Evolutionary conservation across 2,113 vertebrate genomes (phyloP).

Genomic region (Cryptotis parvus): DNA sequence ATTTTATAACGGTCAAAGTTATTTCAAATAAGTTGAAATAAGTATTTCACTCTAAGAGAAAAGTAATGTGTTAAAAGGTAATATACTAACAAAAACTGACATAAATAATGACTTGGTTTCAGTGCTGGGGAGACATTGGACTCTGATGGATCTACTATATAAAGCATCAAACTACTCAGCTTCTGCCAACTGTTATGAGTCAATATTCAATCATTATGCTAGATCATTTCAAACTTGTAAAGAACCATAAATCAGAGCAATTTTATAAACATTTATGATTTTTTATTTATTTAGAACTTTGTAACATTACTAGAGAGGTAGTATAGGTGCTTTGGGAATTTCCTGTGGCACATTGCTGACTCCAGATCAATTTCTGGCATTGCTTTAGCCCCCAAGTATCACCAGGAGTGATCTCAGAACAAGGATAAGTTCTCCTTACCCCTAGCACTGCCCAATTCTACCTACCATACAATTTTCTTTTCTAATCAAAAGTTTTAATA

Average conservation of each 20-base stretch:
- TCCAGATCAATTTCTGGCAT: no score
- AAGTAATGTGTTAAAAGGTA: neutral
- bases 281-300: neutral
- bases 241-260: neutral
- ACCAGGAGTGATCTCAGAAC: no score
- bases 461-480: no score
- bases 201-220: rapidly evolving
- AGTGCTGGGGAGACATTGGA: neutral
- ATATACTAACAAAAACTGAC: neutral
- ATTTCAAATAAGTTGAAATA: neutral
- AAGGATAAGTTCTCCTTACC: no score
- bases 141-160: neutral
- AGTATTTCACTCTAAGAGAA: neutral
- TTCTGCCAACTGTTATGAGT: neutral
- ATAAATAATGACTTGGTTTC: neutral
- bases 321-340: no score
- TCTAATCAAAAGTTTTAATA: no score
- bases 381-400: no score
- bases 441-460: no score
- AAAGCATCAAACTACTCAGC: neutral
- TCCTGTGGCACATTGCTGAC: no score
- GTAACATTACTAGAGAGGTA: neutral
- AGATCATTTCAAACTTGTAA: neutral
- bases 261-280: neutral
- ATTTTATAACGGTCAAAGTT: no score